Evolutionary conservation across 23 tunicate species (phyloP).

Genomic region (Styela clava): DNA sequence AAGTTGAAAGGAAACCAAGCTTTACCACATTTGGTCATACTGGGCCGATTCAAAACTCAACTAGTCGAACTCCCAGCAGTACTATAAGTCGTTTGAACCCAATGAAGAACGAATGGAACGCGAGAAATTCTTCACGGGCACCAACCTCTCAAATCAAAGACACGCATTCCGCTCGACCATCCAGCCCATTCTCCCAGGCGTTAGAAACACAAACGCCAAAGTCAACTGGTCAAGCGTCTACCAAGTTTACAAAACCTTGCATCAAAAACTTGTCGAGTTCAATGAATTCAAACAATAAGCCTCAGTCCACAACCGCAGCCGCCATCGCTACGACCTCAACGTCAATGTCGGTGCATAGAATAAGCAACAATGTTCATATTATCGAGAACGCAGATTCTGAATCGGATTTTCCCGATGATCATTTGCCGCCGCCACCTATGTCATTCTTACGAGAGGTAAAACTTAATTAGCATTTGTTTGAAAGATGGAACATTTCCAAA

Average conservation of each 20-base stretch:
- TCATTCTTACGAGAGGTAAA: not conserved
- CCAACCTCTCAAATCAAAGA: not conserved
- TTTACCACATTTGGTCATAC: not conserved
- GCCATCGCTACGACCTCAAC: not conserved
- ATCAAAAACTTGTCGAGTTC: not conserved
- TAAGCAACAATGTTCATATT: not conserved
- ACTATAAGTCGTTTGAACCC: not conserved
- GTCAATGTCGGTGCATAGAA: not conserved
- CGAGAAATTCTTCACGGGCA: not conserved
- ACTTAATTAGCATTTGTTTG: too few relatives aligned
- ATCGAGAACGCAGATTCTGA: not conserved
- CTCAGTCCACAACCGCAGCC: not conserved
- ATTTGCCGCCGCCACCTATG: not conserved
- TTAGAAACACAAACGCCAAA: not conserved
- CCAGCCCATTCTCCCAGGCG: slow-evolving; percentile 5
- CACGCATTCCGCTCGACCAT: not conserved
- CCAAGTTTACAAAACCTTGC: not conserved
- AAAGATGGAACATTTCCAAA: too few relatives aligned
- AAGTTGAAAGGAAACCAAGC: not conserved
- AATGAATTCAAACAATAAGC: not conserved
- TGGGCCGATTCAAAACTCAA: not conserved
- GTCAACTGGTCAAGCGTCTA: not conserved
- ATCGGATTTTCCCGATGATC: not conserved
- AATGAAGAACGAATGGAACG: not conserved
- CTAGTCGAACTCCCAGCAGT: not conserved